Percentiles rank a stretch among this genome's conserved stretches.
These are phyloP conservation scores for Bothrops jararaca DNA, from an alignment of 2,113 vertebrate species.

Conservation along the genomic window DNA sequence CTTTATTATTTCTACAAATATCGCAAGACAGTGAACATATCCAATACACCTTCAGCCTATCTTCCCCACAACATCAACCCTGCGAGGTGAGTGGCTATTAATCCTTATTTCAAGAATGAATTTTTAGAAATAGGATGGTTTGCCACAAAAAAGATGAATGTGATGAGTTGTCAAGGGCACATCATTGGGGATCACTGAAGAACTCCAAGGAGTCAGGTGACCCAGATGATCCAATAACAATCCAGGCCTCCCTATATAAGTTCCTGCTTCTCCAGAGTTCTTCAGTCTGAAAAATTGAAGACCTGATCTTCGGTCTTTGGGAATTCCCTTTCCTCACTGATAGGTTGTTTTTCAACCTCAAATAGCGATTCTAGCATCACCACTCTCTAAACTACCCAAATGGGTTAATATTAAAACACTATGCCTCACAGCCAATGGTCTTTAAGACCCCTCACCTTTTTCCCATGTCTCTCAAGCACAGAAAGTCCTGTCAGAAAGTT, in stretches of 20 bases:
- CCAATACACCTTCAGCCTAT: neutral
- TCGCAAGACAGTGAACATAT: neutral
- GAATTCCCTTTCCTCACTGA: neutral
- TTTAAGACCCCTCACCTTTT: conserved; percentile 1
- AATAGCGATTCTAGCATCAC: neutral
- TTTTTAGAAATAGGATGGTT: neutral
- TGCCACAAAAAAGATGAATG: neutral
- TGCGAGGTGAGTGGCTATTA: neutral
- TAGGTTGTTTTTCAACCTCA: neutral
- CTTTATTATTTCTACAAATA: neutral
- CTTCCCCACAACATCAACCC: neutral
- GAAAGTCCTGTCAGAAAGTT: conserved; percentile 22
- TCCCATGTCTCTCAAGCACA: conserved; percentile 16
- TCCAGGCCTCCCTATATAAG: neutral
- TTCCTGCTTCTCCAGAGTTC: neutral
- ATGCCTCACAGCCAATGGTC: neutral
- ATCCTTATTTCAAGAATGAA: neutral
- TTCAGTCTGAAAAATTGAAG: neutral
- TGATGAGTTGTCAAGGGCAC: no score
- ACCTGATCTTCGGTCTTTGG: neutral
- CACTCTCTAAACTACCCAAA: neutral
- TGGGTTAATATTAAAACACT: neutral
- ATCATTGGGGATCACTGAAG: neutral
- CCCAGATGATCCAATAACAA: neutral
- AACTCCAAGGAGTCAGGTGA: neutral